Evolutionary conservation across 2,113 vertebrate genomes (phyloP).

Genomic region (Sphyrna mokarran): DNA sequence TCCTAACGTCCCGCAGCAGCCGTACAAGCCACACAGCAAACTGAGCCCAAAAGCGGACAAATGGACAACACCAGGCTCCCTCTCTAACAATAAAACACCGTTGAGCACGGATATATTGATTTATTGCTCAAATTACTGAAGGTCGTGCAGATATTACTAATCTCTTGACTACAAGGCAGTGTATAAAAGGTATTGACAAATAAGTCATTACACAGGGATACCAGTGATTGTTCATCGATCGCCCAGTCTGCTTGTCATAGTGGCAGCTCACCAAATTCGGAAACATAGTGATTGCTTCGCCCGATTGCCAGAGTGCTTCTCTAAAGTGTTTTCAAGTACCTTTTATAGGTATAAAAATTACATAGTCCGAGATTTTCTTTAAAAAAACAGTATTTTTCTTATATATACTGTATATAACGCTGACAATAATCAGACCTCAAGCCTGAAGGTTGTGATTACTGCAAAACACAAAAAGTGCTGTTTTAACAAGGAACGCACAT

Average conservation of each 20-base stretch:
- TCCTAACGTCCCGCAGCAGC: neutral
- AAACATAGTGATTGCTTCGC: neutral
- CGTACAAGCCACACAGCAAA: neutral
- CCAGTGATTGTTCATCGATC: neutral
- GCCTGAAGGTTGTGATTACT: neutral
- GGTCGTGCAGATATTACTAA: neutral
- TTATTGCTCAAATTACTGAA: neutral
- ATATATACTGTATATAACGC: neutral
- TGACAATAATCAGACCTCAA: conserved; percentile 20
- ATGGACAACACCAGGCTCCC: conserved; percentile 5
- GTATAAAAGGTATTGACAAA: conserved; percentile 23
- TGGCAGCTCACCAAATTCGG: conserved; percentile 6
- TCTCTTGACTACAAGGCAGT: neutral
- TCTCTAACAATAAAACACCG: neutral
- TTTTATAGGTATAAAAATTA: neutral
- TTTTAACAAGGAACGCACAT: conserved; percentile 16
- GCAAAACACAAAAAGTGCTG: conserved; percentile 6
- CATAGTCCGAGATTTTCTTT: neutral
- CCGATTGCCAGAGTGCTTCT: neutral
- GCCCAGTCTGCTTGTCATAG: neutral
- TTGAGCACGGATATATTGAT: neutral
- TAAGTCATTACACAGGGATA: neutral
- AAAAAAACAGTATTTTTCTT: neutral
- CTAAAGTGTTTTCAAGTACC: neutral
- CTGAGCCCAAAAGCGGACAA: neutral